Conservation (phyloP, 1,140 invertebrate genomes). For the Aricia agestis region DNA sequence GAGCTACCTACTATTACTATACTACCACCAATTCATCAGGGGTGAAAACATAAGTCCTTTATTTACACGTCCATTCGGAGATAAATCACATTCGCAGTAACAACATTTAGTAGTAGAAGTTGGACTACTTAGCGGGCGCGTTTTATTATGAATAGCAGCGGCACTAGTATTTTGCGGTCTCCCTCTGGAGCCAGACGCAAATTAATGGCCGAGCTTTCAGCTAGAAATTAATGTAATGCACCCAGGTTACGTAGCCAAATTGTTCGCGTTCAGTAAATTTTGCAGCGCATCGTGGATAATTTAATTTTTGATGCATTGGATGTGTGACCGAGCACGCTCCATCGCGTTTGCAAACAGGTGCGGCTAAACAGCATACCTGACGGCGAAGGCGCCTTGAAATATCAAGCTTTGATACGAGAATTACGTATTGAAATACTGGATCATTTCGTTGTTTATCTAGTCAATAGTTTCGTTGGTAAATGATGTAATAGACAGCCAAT, state of each 20-base stretch:
- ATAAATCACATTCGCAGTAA: slow-evolving; percentile 51
- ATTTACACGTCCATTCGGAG: neutral
- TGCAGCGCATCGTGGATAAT: slow-evolving; percentile 48
- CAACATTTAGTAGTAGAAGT: slow-evolving; percentile 67
- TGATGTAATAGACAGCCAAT: too few species aligned
- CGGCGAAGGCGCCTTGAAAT: neutral
- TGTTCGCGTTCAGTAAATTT: slow-evolving; percentile 65
- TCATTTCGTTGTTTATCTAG: too few species aligned
- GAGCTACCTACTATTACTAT: too few species aligned
- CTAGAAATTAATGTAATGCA: slow-evolving; percentile 74
- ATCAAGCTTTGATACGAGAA: too few species aligned
- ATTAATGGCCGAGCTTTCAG: slow-evolving; percentile 71
- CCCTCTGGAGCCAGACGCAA: slow-evolving; percentile 65
- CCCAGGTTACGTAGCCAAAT: slow-evolving; percentile 66
- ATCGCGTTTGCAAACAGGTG: slow-evolving; percentile 18
- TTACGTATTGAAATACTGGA: too few species aligned
- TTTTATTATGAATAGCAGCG: slow-evolving; percentile 73
- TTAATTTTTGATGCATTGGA: slow-evolving; percentile 52
- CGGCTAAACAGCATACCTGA: neutral
- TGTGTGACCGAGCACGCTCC: slow-evolving; percentile 22
- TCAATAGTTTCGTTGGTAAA: too few species aligned
- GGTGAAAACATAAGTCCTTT: neutral
- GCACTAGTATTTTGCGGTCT: slow-evolving; percentile 73
- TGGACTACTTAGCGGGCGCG: slow-evolving; percentile 68
- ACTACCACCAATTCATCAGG: too few species aligned